These are phyloP conservation scores for Aythya baeri DNA, from an alignment of 2,113 vertebrate species.

Conservation along the genomic window DNA sequence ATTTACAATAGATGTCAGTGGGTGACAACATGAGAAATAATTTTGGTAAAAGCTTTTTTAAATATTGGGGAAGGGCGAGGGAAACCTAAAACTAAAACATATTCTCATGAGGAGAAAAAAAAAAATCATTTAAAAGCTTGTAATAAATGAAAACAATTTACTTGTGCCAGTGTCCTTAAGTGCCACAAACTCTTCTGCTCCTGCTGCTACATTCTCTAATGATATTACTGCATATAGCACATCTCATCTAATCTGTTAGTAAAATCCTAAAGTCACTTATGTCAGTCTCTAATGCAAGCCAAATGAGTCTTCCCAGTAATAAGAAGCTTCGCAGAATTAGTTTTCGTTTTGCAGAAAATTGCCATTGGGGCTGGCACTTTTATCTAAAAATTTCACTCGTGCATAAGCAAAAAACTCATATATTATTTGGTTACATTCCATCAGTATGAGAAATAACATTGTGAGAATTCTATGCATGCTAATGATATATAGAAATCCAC, in stretches of 20 bases:
- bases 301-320: constrained; percentile 97
- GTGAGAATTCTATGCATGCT: constrained; percentile 99
- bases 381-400: constrained; percentile 99
- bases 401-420: constrained; percentile 98
- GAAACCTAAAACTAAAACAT: constrained; percentile 64
- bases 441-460: constrained; percentile 99
- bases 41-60: constrained; percentile 56
- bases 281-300: constrained; percentile 98
- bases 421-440: constrained; percentile 99
- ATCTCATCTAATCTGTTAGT: constrained; percentile 98
- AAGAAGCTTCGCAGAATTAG: constrained; percentile 99
- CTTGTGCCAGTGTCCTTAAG: constrained; percentile 77
- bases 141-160: constrained; percentile 84
- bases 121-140: constrained; percentile 73
- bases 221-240: constrained; percentile 91
- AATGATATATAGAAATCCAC: constrained; percentile 99
- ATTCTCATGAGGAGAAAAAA: constrained; percentile 41
- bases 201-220: constrained; percentile 86
- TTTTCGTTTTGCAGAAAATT: constrained; percentile 99
- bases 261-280: constrained; percentile 99
- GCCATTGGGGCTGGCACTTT: constrained; percentile 92
- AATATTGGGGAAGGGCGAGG: background rate
- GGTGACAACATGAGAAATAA: constrained; percentile 48
- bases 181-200: constrained; percentile 79
- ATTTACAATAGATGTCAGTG: constrained; percentile 41